Evolutionary conservation across 2,113 vertebrate genomes (phyloP), one percentile per base, ranked within the genome.

Genomic region (Nothocercus julius): DNA sequence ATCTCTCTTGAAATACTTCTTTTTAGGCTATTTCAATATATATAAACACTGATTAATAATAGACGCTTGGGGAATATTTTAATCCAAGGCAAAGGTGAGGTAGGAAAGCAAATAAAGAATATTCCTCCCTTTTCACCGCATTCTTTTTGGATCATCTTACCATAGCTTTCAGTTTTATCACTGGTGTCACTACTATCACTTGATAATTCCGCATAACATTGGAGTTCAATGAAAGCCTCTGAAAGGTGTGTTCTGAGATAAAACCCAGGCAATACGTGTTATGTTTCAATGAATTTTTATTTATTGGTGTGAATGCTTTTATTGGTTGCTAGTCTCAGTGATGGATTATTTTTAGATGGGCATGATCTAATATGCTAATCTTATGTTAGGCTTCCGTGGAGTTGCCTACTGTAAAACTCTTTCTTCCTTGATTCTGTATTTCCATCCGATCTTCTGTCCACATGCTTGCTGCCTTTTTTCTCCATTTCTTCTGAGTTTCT

Each of bases 401-500:
- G 64, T 32, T 61, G 40, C 53, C 47, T 84, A 8, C 34, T 79
- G 22, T 81, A 89, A 80, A 84, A 79, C 28, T 58, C n/a, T 78
- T 62, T 82, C 45, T 28, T 74, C 11, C 16, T 30, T 11, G 82
- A 25, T 25, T 74, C 20, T 42, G 5, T 34, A 28, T 61, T 90
- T 92, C 20, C 36, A 75, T 63, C 69, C 7, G 47, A 64, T 89
- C 73, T 63, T 81, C 28, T 79, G 56, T 54, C 38, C 22, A 44
- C 8, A 0, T 28, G 54, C 20, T 76, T 56, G 9, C 9, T 81
- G 47, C 34, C 42, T 91, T 93, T 93, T 92, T 86, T 34, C 25
- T 84, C 85, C 61, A 61, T 92, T 91, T 47, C 78, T 84, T 51
- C 76, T 49, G 28, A 63, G 14, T 83, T 88, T 95, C 32, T 73